Base-by-base conservation (phyloP, 1,140 invertebrate species). In the Procambarus clarkii region DNA sequence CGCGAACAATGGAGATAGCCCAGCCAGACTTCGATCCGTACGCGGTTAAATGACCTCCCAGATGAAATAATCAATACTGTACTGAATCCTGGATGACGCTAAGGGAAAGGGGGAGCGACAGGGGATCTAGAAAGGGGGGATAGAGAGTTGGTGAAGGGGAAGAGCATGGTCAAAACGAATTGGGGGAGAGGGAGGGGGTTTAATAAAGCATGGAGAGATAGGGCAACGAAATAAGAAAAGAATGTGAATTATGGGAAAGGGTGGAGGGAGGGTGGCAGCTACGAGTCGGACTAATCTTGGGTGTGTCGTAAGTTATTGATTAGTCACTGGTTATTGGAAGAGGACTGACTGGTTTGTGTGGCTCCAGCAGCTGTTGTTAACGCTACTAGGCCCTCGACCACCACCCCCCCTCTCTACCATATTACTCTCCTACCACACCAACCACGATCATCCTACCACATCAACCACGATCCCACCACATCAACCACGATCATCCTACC, bases 21-120 rank as follows among this genome's bases (percentile, higher is more conserved):
- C 15, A 7, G 11, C 48, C 48, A 24, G 77, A 46, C 79, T 50
- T 81, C 79, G 54, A 58, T 58, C 69, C 24, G 5, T 4, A 74
- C 69, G 69, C 69, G 69, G 69, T 74, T 74, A 74, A 74, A 74
- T 74, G 69, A 74, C 69, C 69, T 74, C n/a, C 69, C 69, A 74
- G 69, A 74, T 74, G 69, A 74, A 74, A 74, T 34, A 74, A 74
- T 74, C 69, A 74, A 74, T 74, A 74, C 69, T 4, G 24, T 74
- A 74, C 69, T 18, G n/a, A 74, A 34, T 64, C 60, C 60, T 64
- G 60, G 18, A 7, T 64, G 18, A 64, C 60, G 60, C n/a, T 5
- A 24, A 74, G 69, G 69, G 21, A 4, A 4, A 24, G 1, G 8
- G 5, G 69, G 69, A 8, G 64, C 3, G 18, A 5, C 11, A 18